Evolutionary conservation across 2,797 vertebrate species (phyloP), one percentile per base, ranked within the genome.

Genomic region (Melanotaenia pygmaea): DNA sequence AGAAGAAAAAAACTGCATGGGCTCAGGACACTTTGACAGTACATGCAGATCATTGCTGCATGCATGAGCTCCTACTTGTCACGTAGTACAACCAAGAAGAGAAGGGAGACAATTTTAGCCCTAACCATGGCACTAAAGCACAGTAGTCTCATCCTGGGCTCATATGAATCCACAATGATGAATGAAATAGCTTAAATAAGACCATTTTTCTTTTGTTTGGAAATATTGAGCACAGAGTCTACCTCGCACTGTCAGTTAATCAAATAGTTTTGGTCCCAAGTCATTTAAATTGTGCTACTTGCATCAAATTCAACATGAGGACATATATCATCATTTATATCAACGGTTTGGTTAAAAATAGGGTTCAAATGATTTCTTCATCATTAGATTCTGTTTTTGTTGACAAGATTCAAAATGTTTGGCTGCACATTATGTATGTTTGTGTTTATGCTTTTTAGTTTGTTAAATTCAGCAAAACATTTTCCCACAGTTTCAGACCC

Each of bases 401-500:
- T 30, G 30, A 30, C 30, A 30, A 30, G 30, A 30, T 30, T 30
- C 40, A 43, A 43, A 43, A 1, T 14, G 43, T 20, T 43, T 43
- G 38, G 12, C 56, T 32, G 24, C 37, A 43, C 30, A 40, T 54
- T 22, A 51, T 26, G 10, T n/a, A 35, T 35, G n/a, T 68, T 51
- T 30, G 26, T 40, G 28, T 8, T 59, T 70, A 2, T 51, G n/a
- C 9, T 24, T 24, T 47, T 47, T 51, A 37, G 16, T 26, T 51
- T 30, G 7, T 51, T 20, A 30, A 53, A 53, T n/a, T 47, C 1
- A 37, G 37, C 60, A 4, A 26, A 68, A 77, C 18, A 28, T 68
- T 69, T 18, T 18, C 4, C 12, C 74, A 2, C 74, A 95, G 95
- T 93, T 70, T 89, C 92, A 56, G 92, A 91, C 16, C 87, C 94